phyloP scores from a whole-genome alignment of 2,797 vertebrate genomes.

The Takifugu rubripes region DNA sequence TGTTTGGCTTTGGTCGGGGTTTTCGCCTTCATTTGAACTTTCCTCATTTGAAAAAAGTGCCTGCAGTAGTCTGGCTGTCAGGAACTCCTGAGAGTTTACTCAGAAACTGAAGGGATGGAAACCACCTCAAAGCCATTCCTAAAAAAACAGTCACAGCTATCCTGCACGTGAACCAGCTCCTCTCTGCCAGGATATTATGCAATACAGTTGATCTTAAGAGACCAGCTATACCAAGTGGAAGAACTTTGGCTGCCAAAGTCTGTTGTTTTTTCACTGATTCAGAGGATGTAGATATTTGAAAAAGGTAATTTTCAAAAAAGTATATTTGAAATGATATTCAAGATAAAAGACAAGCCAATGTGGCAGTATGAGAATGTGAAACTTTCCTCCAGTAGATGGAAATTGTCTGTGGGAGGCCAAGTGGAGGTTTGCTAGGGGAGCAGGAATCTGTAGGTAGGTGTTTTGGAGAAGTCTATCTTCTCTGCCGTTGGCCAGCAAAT shows the following conservation, averaged over 20 bases:
- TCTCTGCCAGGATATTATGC: slow-evolving; percentile 35
- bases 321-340: slow-evolving; percentile 10
- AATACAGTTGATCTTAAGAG: slow-evolving; percentile 28
- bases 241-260: slow-evolving; percentile 3
- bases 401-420: slow-evolving; percentile 48
- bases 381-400: slow-evolving; percentile 40
- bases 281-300: background rate
- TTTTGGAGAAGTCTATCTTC: slow-evolving; percentile 49
- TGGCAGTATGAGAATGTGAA: slow-evolving; percentile 45
- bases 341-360: slow-evolving; percentile 2
- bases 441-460: slow-evolving; percentile 51
- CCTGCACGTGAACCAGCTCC: slow-evolving; percentile 26
- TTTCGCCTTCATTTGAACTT: slow-evolving; percentile 70
- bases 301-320: background rate
- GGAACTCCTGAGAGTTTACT: slow-evolving; percentile 45
- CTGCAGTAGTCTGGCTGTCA: slow-evolving; percentile 50
- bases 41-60: slow-evolving; percentile 56
- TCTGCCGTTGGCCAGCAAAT: slow-evolving; percentile 49
- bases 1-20: slow-evolving; percentile 57
- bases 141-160: slow-evolving; percentile 30
- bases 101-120: slow-evolving; percentile 56
- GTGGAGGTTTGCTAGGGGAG: slow-evolving; percentile 36
- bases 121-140: slow-evolving; percentile 29
- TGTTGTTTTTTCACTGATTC: slow-evolving; percentile 14
- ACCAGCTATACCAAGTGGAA: slow-evolving; percentile 36